Evolutionary conservation across 2,797 vertebrate species (phyloP), one percentile per base, ranked within the genome.

Genomic region (Bradypodion pumilum): DNA sequence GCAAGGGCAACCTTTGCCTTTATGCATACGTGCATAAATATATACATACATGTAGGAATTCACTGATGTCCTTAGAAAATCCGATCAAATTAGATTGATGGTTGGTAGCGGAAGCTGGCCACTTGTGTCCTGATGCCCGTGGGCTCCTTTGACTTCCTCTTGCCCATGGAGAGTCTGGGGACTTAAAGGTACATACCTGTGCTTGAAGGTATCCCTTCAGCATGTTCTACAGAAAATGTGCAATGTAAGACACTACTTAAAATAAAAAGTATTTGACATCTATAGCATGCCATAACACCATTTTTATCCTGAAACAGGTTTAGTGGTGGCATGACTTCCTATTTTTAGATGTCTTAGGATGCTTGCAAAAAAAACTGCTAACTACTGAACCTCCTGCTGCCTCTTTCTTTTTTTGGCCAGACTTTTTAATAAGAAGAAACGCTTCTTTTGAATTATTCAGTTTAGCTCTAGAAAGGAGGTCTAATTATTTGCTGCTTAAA

Each of bases 401-500:
- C 6, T n/a, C n/a, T n/a, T n/a, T n/a, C n/a, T n/a, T n/a, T 88
- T 40, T 40, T 0, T 0, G 35, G 52, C 32, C 4, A 90, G 52
- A 80, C 10, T 86, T 79, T 78, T 87, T 69, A 63, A 85, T 72
- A 23, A 69, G 21, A 27, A 32, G 69, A 59, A 80, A 77, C 6
- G 1, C n/a, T 78, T 82, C 82, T 81, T 16, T 7, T 72, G 29
- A 90, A 87, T 88, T 35, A 84, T 85, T 89, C 82, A 90, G 19
- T 46, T 83, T 44, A 72, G 13, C 46, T 27, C 78, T 74, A 40
- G 59, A 62, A 88, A 86, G 73, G 32, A 23, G 23, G 0, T 0
- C 21, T 82, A 52, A 84, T 92, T 88, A 62, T 90, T 85, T 92
- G 15, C 80, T 72, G 19, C 78, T 72, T 89, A 81, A 83, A 84